These are phyloP conservation scores for Calypte anna DNA, from an alignment of 2,113 vertebrate species.

Conservation along the genomic window DNA sequence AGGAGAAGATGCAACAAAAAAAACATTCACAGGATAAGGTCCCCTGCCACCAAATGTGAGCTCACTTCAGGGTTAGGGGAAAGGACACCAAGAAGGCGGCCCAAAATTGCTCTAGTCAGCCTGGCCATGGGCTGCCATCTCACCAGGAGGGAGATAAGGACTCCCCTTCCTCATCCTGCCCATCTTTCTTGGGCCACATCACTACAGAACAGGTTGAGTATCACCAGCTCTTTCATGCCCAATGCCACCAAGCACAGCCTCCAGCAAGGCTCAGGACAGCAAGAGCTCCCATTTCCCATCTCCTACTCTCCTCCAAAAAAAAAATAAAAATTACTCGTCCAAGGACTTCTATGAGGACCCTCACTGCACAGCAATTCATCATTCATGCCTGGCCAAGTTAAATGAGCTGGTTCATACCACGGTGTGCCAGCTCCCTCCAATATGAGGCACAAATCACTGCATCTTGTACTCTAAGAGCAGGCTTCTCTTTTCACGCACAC, in stretches of 20 bases:
- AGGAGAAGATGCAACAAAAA: neutral
- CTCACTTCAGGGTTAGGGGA: neutral
- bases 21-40: neutral
- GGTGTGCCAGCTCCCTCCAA: neutral
- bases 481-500: neutral
- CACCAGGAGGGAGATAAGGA: neutral
- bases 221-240: neutral
- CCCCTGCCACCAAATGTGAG: fast-evolving
- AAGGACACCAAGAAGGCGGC: neutral
- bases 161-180: neutral
- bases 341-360: neutral
- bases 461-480: neutral
- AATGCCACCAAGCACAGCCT: fast-evolving
- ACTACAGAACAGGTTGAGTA: neutral
- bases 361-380: neutral
- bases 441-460: fast-evolving
- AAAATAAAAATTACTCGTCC: neutral
- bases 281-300: neutral
- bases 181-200: neutral
- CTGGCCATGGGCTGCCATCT: neutral
- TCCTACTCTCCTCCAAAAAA: neutral
- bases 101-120: fast-evolving
- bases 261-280: neutral
- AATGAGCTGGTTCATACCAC: neutral
- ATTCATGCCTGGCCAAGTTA: fast-evolving